Evolutionary conservation across 2,113 vertebrate genomes (phyloP).

Genomic region (Egretta garzetta): DNA sequence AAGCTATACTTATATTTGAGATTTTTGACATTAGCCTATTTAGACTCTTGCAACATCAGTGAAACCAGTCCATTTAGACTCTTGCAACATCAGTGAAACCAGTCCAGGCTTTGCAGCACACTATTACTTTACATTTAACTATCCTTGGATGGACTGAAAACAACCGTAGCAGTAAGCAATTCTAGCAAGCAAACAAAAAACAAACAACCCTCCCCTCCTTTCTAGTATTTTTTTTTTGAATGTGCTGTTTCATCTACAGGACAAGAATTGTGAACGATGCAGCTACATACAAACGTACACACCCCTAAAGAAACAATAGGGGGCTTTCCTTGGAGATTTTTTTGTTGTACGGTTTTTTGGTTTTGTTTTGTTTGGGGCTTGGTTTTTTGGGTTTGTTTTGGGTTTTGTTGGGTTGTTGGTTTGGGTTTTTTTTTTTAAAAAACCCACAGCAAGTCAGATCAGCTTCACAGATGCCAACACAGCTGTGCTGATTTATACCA

Average conservation of each 20-base stretch:
- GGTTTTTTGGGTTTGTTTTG: too few relatives aligned
- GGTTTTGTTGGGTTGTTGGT: too few relatives aligned
- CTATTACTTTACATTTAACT: background rate
- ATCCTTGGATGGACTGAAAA: background rate
- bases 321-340: background rate
- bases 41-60: background rate
- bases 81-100: background rate
- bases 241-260: background rate
- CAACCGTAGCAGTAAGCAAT: background rate
- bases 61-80: background rate
- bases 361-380: too few relatives aligned
- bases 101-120: background rate
- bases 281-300: background rate
- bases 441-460: background rate
- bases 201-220: background rate
- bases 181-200: background rate
- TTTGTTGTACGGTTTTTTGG: background rate
- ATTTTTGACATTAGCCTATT: background rate
- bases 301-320: background rate
- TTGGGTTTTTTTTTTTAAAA: too few relatives aligned
- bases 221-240: background rate
- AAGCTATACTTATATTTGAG: background rate
- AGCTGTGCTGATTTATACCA: background rate
- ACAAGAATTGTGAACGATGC: background rate
- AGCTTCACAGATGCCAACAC: background rate